Base-by-base conservation (phyloP, 92 coral and sea anemone genomes). In the Phymanthus crucifer region DNA sequence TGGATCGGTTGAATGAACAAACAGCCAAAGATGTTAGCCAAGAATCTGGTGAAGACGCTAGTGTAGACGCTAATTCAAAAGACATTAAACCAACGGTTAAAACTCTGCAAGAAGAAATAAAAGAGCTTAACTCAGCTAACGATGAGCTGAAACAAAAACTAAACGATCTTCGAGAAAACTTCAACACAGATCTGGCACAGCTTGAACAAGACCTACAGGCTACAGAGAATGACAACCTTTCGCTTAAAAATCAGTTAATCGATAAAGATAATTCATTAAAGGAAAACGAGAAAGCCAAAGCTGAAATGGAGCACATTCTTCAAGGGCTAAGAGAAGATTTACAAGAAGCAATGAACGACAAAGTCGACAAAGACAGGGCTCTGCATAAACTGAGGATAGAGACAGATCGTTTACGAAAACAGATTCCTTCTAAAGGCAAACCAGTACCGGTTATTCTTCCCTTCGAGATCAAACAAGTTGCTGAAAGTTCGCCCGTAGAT, bases 71-170 rank as follows among this genome's bases (percentile, higher is more conserved):
- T 64, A 56, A 81, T 3, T 83, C 48, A 35, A 68, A 71, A 35
- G 61, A 61, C 33, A 13, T 2, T 6, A 61, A 61, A 27, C 68
- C 68, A 61, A 24, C 68, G 16, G 32, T 72, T 35, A 78, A 78
- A 43, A 80, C 61, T 14, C 86, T 89, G 27, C 88, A 79, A 45
- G 89, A 89, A 24, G 91, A 92, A 58, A 66, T 89, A 24, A 91
- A 90, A 56, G 97, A 95, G 66, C 76, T 90, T 48, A 90, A 89
- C 36, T 86, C 94, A 29, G 97, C 88, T 29, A 88, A 89, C 36
- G 91, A 92, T 54, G 91, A 92, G 65, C 72, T 89, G 38, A 75
- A 86, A 65, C 88, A 78, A 48, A 94, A 93, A 47, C 75, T 93
- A 6, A 71, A 78, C 17, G 86, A 72, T 8, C 83, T 85, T 47